Percentiles rank a stretch among this genome's conserved stretches.
These are phyloP conservation scores for Daboia siamensis DNA, from an alignment of 2,113 vertebrate genomes.

Conservation along the genomic window DNA sequence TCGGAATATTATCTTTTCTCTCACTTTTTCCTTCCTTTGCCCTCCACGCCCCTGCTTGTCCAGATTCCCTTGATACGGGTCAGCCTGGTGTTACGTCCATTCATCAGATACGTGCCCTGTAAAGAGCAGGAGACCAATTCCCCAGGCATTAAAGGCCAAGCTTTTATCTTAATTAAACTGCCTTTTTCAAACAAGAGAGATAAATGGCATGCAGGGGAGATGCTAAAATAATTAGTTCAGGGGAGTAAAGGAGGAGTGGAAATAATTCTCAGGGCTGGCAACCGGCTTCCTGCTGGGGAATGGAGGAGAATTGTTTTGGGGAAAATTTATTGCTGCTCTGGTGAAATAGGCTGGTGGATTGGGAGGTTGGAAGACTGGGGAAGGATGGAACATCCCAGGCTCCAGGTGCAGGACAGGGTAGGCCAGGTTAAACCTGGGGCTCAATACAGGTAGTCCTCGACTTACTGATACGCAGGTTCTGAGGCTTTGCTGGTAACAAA, in stretches of 20 bases:
- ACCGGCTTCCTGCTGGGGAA: background rate
- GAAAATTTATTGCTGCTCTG: background rate
- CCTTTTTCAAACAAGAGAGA: slow-evolving; percentile 30
- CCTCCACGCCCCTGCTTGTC: background rate
- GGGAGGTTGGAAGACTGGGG: no score
- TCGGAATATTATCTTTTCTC: background rate
- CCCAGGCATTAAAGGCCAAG: slow-evolving; percentile 19
- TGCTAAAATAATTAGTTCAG: slow-evolving; percentile 32
- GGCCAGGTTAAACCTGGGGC: background rate
- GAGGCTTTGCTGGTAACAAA: no score
- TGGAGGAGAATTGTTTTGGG: background rate
- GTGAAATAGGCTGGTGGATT: background rate
- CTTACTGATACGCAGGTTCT: background rate
- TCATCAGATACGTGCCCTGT: slow-evolving; percentile 21
- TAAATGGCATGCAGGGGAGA: slow-evolving; percentile 31
- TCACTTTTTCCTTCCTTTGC: background rate
- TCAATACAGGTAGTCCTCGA: fast-evolving
- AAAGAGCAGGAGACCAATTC: slow-evolving; percentile 12
- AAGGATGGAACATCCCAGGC: no score
- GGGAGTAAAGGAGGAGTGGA: background rate
- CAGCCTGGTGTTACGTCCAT: slow-evolving; percentile 15
- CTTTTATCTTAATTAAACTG: slow-evolving; percentile 42
- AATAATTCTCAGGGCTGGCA: background rate
- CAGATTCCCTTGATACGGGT: background rate
- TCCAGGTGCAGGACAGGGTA: no score